These are phyloP conservation scores for Coptodon rendalli DNA, from an alignment of 2,113 vertebrate species.

Conservation along the genomic window DNA sequence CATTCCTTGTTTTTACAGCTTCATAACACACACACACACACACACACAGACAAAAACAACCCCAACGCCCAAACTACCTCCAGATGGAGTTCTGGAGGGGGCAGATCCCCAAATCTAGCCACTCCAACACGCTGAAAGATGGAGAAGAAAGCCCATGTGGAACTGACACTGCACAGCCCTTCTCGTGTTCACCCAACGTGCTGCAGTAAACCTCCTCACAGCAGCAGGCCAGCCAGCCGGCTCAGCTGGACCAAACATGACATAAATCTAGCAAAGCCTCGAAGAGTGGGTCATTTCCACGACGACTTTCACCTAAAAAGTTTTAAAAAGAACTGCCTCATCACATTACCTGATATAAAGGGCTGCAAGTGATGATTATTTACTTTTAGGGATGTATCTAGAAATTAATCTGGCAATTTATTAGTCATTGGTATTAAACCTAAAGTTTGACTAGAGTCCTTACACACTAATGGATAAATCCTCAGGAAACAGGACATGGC, in stretches of 20 bases:
- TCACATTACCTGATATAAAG: neutral
- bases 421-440: neutral
- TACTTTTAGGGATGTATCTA: neutral
- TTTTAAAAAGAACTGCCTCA: neutral
- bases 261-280: neutral
- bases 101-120: conserved; percentile 35
- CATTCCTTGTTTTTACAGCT: conserved; percentile 26
- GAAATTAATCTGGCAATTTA: neutral
- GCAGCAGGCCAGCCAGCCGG: neutral
- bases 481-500: neutral
- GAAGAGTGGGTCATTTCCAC: neutral
- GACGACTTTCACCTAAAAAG: neutral
- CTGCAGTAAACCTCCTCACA: neutral
- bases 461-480: neutral
- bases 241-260: neutral
- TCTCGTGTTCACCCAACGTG: neutral
- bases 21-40: neutral
- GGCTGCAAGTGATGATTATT: neutral
- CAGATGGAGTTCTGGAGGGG: conserved; percentile 54
- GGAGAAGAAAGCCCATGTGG: neutral
- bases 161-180: neutral
- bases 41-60: neutral
- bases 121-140: neutral
- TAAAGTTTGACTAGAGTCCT: neutral
- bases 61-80: conserved; percentile 48